Conservation (phyloP, 2,888 invertebrate species). For the Athrips mouffetella region DNA sequence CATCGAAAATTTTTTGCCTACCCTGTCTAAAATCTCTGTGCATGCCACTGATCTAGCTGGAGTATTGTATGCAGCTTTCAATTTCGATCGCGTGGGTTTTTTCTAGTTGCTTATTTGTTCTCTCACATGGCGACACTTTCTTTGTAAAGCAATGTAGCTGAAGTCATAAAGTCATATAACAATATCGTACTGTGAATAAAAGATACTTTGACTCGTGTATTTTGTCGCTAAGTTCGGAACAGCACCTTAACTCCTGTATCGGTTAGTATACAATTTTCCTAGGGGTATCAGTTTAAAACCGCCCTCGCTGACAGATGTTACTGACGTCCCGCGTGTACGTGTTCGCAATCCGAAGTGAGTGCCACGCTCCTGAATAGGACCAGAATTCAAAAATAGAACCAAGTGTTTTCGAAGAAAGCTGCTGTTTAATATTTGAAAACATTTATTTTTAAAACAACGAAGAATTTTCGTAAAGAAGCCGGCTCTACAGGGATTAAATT, state of each 20-base stretch:
- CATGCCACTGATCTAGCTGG: too few species aligned
- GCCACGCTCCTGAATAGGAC: constrained; percentile 36
- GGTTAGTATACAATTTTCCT: constrained; percentile 32
- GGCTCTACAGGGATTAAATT: not conserved
- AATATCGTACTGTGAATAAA: too few species aligned
- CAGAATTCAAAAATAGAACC: constrained; percentile 53
- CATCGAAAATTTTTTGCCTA: too few species aligned
- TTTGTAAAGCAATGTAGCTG: too few species aligned
- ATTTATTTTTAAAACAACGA: not conserved
- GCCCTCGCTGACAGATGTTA: constrained; percentile 58
- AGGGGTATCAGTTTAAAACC: constrained; percentile 55
- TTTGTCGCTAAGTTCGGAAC: not conserved
- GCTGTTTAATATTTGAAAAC: constrained; percentile 19
- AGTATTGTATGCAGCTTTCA: too few species aligned
- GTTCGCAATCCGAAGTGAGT: constrained; percentile 61
- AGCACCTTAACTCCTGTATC: not conserved
- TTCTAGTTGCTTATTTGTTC: too few species aligned
- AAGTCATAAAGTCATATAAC: too few species aligned
- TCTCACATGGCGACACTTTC: too few species aligned
- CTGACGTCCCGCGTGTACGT: constrained; percentile 45
- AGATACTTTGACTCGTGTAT: too few species aligned
- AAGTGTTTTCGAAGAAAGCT: constrained; percentile 28
- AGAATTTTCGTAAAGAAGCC: not conserved
- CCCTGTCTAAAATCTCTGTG: too few species aligned
- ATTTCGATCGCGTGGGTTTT: too few species aligned